Base-by-base conservation (phyloP, 2,888 invertebrate genomes). In the Lycophotia porphyrea region DNA sequence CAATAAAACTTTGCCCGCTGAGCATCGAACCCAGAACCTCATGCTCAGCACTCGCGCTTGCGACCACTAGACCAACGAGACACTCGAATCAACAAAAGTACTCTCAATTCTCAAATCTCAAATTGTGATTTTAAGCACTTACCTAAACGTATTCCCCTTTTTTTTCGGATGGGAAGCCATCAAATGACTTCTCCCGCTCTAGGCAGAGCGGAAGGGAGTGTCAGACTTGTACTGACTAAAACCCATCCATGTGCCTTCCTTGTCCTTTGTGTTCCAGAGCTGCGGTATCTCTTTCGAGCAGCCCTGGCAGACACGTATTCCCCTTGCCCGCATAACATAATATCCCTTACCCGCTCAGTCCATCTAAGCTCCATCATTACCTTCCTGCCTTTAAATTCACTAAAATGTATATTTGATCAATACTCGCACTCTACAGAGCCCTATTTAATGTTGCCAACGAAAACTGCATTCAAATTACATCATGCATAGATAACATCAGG, bases 401-500 rank as follows among this genome's bases (percentile, higher is more conserved):
- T n/a, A n/a, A 8, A 24, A 79, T 55, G 5, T 73, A 60, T 65
- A 77, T 74, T 88, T 84, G 64, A 80, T 86, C 87, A 78, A 87
- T 81, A 76, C 63, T 64, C 47, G 67, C 65, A 61, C 66, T 31
- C 52, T 42, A 47, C n/a, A 27, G 60, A 36, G 24, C 74, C 76
- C 82, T 74, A 61, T 68, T 70, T 79, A 80, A 76, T 71, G 71
- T 77, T 82, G 61, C 71, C 82, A 78, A 83, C 81, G 82, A 85
- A 86, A 87, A 82, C 84, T 84, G 87, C 84, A 88, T 87, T 85
- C 85, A 79, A 83, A 89, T 86, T 86, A 88, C 87, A 89, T 88
- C 86, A 86, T 88, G 88, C 82, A 84, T 85, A 79, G 93, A 93
- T 93, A 91, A 69, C 87, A 93, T 93, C 93, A 82, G 84, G 78